Conservation (phyloP, 2,113 vertebrate species). For the Hylia prasina region DNA sequence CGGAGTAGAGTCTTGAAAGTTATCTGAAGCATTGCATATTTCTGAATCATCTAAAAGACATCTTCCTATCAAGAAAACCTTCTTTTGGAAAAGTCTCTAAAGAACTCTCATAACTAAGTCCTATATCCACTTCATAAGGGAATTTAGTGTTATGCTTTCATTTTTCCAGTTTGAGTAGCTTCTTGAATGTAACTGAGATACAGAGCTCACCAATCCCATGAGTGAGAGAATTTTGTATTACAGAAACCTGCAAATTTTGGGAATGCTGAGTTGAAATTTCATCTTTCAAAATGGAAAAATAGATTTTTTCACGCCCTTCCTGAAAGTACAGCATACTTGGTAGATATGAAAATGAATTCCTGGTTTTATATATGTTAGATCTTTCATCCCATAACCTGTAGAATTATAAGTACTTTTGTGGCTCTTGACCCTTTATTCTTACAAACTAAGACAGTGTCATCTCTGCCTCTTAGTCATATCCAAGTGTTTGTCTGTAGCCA, state of each 20-base stretch:
- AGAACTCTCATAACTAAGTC: background rate
- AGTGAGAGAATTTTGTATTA: background rate
- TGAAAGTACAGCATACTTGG: background rate
- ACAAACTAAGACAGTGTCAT: background rate
- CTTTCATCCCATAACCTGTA: background rate
- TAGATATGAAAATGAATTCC: background rate
- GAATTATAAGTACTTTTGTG: background rate
- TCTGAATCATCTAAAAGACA: background rate
- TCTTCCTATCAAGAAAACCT: background rate
- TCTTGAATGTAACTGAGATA: background rate
- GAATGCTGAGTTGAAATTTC: background rate
- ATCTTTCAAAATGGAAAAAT: background rate
- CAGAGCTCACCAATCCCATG: background rate
- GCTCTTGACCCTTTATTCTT: background rate
- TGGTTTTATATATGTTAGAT: background rate
- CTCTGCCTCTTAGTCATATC: background rate
- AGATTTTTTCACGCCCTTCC: background rate
- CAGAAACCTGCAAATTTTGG: background rate
- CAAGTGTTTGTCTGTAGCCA: background rate
- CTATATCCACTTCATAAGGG: background rate
- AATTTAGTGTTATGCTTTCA: background rate
- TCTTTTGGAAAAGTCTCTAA: background rate
- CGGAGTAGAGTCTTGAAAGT: background rate
- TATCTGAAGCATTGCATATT: background rate
- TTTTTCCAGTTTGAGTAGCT: background rate